Evolutionary conservation across 2,888 invertebrate genomes (phyloP).

Genomic region (Drosophila cracens): DNA sequence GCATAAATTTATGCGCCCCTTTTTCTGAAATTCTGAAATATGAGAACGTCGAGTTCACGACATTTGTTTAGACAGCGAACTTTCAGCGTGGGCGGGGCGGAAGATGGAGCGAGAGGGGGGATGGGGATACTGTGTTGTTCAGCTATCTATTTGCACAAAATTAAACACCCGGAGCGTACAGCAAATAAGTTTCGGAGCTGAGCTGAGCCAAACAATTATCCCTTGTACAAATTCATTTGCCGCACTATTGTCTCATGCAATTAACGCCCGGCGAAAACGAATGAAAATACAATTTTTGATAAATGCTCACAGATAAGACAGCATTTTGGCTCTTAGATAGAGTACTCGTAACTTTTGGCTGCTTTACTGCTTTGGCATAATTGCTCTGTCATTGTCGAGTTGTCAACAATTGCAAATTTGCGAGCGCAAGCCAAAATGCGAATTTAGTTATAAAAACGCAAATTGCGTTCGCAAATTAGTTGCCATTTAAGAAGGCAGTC

Average conservation of each 20-base stretch:
- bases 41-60: constrained; percentile 76
- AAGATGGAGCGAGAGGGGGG: background rate
- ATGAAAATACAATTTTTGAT: constrained; percentile 79
- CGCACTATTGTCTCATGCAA: constrained; percentile 78
- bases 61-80: constrained; percentile 76
- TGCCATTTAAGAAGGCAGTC: constrained; percentile 74
- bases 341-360: constrained; percentile 72
- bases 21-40: constrained; percentile 79
- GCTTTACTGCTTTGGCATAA: constrained; percentile 75
- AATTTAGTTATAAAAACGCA: constrained; percentile 79
- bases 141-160: constrained; percentile 79
- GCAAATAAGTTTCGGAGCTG: constrained; percentile 53
- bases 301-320: constrained; percentile 72
- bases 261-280: constrained; percentile 68
- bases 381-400: constrained; percentile 76
- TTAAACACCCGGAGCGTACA: constrained; percentile 74
- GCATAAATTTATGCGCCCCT: constrained; percentile 82
- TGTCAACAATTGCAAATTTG: constrained; percentile 60
- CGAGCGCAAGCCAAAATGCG: constrained; percentile 42
- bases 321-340: constrained; percentile 1
- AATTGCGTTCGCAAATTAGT: constrained; percentile 79
- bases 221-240: constrained; percentile 80
- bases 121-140: constrained; percentile 59
- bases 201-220: constrained; percentile 77
- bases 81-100: constrained; percentile 19